Evolutionary conservation across 2,113 vertebrate genomes (phyloP).

Genomic region (Clarias gariepinus): DNA sequence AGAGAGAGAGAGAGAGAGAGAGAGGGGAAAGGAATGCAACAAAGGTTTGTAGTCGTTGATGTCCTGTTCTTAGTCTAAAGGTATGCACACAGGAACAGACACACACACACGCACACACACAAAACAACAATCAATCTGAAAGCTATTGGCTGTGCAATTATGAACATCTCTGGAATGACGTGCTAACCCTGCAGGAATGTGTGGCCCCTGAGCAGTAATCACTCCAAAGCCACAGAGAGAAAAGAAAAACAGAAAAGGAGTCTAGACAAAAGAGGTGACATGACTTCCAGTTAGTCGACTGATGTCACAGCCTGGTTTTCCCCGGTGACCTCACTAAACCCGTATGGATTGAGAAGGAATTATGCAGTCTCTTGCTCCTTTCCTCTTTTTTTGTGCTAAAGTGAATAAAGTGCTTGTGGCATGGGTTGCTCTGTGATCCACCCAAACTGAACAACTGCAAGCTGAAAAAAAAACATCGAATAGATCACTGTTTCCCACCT

Average conservation of each 20-base stretch:
- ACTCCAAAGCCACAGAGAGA: conserved; percentile 40
- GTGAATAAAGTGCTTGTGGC: conserved; percentile 28
- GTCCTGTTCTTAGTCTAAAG: conserved; percentile 19
- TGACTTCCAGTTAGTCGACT: conserved; percentile 31
- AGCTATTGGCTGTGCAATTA: conserved; percentile 35
- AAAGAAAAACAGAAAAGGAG: conserved; percentile 24
- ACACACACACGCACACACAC: background rate
- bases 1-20: background rate
- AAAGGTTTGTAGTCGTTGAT: background rate
- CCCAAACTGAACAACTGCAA: conserved; percentile 28
- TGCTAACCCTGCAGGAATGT: conserved; percentile 50
- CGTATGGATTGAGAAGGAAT: conserved; percentile 1
- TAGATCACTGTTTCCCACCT: conserved; percentile 13
- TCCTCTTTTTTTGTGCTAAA: conserved; percentile 24
- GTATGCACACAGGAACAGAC: conserved; percentile 2
- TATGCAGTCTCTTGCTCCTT: background rate
- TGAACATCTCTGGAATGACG: conserved; percentile 40
- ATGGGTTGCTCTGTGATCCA: conserved; percentile 33
- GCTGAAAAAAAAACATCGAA: conserved; percentile 31
- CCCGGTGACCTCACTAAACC: conserved; percentile 38
- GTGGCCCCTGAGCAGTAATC: conserved; percentile 45
- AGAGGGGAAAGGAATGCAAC: background rate
- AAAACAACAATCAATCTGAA: conserved; percentile 28
- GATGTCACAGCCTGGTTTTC: conserved; percentile 41
- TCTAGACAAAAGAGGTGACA: conserved; percentile 46